Base-by-base conservation (phyloP, 2,888 invertebrate genomes). In the Orchesellides sinensis region DNA sequence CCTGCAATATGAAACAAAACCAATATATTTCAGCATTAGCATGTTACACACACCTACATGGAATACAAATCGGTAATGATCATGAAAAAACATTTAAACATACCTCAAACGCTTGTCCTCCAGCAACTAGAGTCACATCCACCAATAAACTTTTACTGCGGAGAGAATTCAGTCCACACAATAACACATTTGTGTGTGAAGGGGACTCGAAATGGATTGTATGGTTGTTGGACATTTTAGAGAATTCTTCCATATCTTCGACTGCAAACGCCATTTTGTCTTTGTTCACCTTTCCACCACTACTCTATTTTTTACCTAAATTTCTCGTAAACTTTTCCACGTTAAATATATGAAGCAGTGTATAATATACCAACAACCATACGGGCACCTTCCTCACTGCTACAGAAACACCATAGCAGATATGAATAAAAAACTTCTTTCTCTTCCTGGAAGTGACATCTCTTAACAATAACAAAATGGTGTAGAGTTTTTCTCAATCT, bases 51-150 rank as follows among this genome's bases (percentile, higher is more conserved):
- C 47, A 40, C 47, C 10, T 25, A 66, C 10, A 14, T 21, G 29
- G 29, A 21, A n/a, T 32, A 32, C 32, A 56, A 35, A 40, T 68
- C 49, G 56, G n/a, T 29, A 61, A 52, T 1, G 49, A 75, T 19
- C 10, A 61, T 54, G 54, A 27, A 56, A 25, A 83, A 63, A 25
- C 74, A 45, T 23, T 23, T 19, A 72, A 23, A 21, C 66, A 75
- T 88, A 92, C 92, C 90, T 92, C 92, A 88, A 94, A 93, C 12
- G 92, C 90, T 87, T 92, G 91, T 27, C 93, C 93, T 88, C 93
- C 93, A n/a, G 93, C 93, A 61, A 93, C 90, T 10, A 94, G 90
- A 0, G 93, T 93, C 14, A 94, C 92, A 90, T 94, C 94, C 84
- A 94, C 91, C 14, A 94, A 90, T 84, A 93, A 92, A 65, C 92